phyloP scores from a whole-genome alignment of 2,888 invertebrate genomes.

The Netelia virgata region DNA sequence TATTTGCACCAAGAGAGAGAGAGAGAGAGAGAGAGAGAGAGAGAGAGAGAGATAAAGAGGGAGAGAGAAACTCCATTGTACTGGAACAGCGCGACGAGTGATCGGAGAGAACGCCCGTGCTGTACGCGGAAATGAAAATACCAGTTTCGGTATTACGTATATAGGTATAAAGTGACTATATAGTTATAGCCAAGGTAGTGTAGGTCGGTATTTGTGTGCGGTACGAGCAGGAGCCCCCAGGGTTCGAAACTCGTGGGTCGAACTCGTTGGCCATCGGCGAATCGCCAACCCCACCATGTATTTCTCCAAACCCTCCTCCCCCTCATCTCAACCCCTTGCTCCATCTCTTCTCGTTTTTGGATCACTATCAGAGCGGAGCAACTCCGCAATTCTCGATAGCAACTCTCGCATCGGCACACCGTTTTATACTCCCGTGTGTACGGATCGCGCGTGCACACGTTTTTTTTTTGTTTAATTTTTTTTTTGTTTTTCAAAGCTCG shows the following conservation, averaged over 20 bases:
- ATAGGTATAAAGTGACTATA: conserved; percentile 6
- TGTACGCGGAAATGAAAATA: conserved; percentile 68
- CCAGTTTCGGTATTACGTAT: conserved; percentile 65
- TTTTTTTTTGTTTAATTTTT: conserved; percentile 23
- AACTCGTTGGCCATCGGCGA: conserved; percentile 51
- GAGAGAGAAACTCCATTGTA: conserved; percentile 34
- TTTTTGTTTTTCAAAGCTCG: conserved; percentile 13
- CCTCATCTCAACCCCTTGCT: conserved; percentile 10
- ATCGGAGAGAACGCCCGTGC: conserved; percentile 28
- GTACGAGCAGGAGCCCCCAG: conserved; percentile 26
- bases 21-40: too few species aligned
- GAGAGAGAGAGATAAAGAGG: too few species aligned
- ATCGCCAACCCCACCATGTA: conserved; percentile 17
- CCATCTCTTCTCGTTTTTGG: conserved; percentile 41
- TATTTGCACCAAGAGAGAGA: conserved; percentile 8
- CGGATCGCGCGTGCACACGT: conserved; percentile 5
- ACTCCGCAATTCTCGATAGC: conserved; percentile 48
- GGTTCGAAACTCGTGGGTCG: conserved; percentile 37
- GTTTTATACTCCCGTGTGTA: conserved; percentile 29
- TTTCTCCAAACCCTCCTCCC: conserved; percentile 20
- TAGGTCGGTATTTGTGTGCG: conserved; percentile 1
- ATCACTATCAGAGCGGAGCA: conserved; percentile 39
- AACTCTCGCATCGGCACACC: conserved; percentile 1
- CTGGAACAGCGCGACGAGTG: conserved; percentile 54
- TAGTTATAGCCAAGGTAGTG: neutral